phyloP scores from a whole-genome alignment of 2,113 vertebrate genomes.

The Microtus pennsylvanicus region DNA sequence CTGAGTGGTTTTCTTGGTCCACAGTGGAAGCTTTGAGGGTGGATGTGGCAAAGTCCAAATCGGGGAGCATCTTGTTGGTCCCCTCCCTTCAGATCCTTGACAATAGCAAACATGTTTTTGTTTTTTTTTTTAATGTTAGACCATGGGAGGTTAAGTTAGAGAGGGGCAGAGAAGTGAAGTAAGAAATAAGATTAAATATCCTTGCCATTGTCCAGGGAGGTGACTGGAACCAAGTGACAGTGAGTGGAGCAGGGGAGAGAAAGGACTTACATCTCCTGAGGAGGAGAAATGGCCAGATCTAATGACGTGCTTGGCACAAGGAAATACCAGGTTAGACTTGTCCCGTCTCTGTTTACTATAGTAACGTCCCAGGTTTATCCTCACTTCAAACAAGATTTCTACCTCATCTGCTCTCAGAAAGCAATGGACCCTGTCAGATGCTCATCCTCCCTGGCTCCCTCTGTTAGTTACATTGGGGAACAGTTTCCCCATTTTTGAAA shows the following conservation, averaged over 20 bases:
- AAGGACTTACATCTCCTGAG: constrained; percentile 16
- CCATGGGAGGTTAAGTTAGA: constrained; percentile 21
- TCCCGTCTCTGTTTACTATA: neutral
- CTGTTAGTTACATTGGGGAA: neutral
- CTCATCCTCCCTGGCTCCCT: neutral
- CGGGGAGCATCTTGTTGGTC: neutral
- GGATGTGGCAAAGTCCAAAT: neutral
- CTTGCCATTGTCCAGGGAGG: constrained; percentile 4
- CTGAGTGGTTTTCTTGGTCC: neutral
- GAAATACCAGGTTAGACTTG: neutral
- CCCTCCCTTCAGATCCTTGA: neutral
- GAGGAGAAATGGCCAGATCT: neutral
- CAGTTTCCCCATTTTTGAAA: neutral
- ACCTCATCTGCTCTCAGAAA: neutral
- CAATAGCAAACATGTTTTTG: neutral
- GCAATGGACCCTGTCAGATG: neutral
- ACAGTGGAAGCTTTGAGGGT: neutral
- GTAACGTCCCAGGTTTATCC: neutral
- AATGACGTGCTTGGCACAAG: neutral
- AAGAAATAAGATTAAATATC: constrained; percentile 38
- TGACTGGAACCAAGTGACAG: constrained; percentile 29
- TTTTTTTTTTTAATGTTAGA: neutral
- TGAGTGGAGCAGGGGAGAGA: neutral
- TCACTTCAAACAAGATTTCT: neutral
- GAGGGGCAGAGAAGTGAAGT: neutral